Base-by-base conservation (phyloP, 1,140 invertebrate species). In the Ceratoteleas bidentatus region DNA sequence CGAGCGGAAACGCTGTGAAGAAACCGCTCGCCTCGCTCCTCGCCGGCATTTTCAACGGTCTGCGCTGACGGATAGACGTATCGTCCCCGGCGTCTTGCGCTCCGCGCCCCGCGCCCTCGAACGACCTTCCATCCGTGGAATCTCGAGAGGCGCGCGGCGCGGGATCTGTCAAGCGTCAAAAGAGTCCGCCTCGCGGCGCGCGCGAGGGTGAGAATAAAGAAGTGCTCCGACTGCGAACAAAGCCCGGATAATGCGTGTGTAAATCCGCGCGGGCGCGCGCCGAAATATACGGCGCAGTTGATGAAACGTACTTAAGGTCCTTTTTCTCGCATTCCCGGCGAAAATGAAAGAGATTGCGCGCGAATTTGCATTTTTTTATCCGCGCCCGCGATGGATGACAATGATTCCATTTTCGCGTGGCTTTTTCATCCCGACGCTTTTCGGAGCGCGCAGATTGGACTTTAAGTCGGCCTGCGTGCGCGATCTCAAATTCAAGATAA, bases 71-170 rank as follows among this genome's bases (percentile, higher is more conserved):
- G 80, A 70, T 78, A 70, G 80, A 78, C 56, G 68, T 64, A 36
- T 72, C 50, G 69, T 66, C 45, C 49, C 54, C 11, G 32, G 52
- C 54, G 47, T 36, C 75, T 69, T 77, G 14, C 65, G 61, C 54
- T 64, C 40, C 72, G 53, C 52, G 36, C 62, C 14, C 7, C 52
- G 53, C 40, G 33, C 34, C 73, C 65, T 72, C 81, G 76, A 84
- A 70, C 79, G 77, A 85, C 77, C 84, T 86, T 86, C 83, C 83
- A 79, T 84, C 83, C 81, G 80, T 80, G 83, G 72, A 85, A 85
- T 83, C 83, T 85, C 65, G 80, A 81, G 84, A 77, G 66, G 47
- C 70, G 73, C 64, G 72, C 61, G 47, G 62, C 62, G 38, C 32
- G 56, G 73, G 75, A 72, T 85, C 81, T 72, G 74, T 83, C 84